These are phyloP conservation scores for Sebastes kiyomatsui DNA, from an alignment of 2,797 vertebrate genomes.

Conservation along the genomic window DNA sequence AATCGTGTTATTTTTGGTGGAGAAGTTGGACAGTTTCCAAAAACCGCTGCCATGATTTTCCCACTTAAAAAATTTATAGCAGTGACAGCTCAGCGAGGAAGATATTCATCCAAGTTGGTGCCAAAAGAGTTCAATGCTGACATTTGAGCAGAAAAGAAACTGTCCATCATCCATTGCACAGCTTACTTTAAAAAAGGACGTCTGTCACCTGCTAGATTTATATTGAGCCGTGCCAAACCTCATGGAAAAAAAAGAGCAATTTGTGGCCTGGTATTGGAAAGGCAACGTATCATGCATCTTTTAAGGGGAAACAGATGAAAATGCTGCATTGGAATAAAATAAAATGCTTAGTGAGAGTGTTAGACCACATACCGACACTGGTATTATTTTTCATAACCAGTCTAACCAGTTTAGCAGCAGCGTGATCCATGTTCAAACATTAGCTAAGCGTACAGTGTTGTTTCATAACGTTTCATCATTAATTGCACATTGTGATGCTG, in stretches of 20 bases:
- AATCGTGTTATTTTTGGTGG: background rate
- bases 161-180: background rate
- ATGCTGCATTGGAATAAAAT: background rate
- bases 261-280: background rate
- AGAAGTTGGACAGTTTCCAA: background rate
- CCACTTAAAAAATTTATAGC: background rate
- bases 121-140: background rate
- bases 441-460: background rate
- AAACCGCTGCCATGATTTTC: background rate
- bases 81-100: background rate
- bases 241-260: background rate
- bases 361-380: background rate
- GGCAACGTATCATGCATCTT: background rate
- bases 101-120: background rate
- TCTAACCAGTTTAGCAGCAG: background rate
- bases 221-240: background rate
- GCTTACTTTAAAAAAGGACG: background rate
- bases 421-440: background rate
- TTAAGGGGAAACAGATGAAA: background rate
- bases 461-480: slow-evolving; percentile 66
- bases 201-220: background rate
- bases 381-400: background rate
- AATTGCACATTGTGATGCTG: slow-evolving; percentile 28
- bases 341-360: background rate
- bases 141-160: background rate